Evolutionary conservation across 1,140 invertebrate species (phyloP).

Genomic region (Drosophila funebris): DNA sequence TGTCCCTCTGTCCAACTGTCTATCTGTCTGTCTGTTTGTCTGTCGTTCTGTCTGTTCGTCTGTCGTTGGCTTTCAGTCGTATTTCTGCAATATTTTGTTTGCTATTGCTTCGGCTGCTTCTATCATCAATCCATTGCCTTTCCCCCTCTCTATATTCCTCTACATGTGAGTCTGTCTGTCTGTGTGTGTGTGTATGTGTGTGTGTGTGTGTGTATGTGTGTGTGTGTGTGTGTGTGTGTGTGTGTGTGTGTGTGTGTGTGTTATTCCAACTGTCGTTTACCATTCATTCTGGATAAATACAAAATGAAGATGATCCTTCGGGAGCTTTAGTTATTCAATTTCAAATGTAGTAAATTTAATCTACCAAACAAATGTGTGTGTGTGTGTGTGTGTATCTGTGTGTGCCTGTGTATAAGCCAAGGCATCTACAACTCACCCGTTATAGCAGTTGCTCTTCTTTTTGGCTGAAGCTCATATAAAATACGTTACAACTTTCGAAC

Average conservation of each 20-base stretch:
- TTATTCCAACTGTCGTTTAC: conserved; percentile 77
- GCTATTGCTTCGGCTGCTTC: conserved; percentile 48
- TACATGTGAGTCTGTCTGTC: neutral
- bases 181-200: neutral
- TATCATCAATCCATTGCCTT: conserved; percentile 57
- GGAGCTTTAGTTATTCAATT: conserved; percentile 82
- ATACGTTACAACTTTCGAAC: conserved; percentile 55
- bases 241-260: conserved; percentile 35
- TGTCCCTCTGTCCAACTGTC: conserved; percentile 23
- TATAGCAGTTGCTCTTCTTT: neutral
- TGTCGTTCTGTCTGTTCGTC: conserved; percentile 15
- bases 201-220: conserved; percentile 1
- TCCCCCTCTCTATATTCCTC: neutral
- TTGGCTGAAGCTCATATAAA: conserved; percentile 36
- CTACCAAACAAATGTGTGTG: conserved; percentile 62
- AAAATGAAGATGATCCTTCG: conserved; percentile 81
- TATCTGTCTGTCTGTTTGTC: conserved; percentile 22
- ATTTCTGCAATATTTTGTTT: conserved; percentile 76
- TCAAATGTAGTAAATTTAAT: conserved; percentile 81
- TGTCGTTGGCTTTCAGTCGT: conserved; percentile 53
- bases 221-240: neutral
- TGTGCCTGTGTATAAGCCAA: conserved; percentile 15
- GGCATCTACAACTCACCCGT: conserved; percentile 6
- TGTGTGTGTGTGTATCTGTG: conserved; percentile 14
- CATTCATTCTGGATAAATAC: conserved; percentile 81